Percentiles rank a stretch among this genome's conserved stretches.
phyloP scores from a whole-genome alignment of 2,113 vertebrate genomes.

The Microtus ochrogaster region DNA sequence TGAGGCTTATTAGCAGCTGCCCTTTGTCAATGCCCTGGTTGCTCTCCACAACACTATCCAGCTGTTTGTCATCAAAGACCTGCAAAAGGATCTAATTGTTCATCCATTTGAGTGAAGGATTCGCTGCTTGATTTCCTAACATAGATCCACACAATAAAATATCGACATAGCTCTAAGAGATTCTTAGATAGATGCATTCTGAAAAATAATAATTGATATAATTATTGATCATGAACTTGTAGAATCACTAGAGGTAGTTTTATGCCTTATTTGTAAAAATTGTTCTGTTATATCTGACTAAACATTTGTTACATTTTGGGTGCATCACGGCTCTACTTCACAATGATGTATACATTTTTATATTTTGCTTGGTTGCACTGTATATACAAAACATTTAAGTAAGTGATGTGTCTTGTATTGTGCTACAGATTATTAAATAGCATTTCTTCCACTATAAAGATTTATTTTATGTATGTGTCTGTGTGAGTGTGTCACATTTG shows the following conservation, averaged over 20 bases:
- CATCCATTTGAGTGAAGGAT: background rate
- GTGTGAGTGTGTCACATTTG: background rate
- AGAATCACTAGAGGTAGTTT: background rate
- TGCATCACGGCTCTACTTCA: background rate
- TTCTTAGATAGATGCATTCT: background rate
- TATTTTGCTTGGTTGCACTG: background rate
- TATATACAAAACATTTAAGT: background rate
- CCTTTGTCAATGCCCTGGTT: background rate
- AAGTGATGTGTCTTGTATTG: background rate
- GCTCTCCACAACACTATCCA: background rate
- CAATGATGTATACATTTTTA: background rate
- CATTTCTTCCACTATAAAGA: background rate
- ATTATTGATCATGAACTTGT: background rate
- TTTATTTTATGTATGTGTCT: background rate
- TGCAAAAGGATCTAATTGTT: background rate
- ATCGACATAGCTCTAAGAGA: background rate
- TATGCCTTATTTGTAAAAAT: background rate
- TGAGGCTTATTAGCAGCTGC: background rate
- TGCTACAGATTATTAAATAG: background rate
- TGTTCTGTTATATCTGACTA: too few relatives aligned
- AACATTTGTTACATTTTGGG: accelerated
- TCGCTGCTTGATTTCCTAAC: background rate
- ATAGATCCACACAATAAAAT: background rate
- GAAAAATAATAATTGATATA: background rate
- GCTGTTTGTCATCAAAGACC: background rate